Percentiles rank a stretch among this genome's conserved stretches.
Conservation (phyloP, 2,797 vertebrate genomes). For the Galagoides demidoff region DNA sequence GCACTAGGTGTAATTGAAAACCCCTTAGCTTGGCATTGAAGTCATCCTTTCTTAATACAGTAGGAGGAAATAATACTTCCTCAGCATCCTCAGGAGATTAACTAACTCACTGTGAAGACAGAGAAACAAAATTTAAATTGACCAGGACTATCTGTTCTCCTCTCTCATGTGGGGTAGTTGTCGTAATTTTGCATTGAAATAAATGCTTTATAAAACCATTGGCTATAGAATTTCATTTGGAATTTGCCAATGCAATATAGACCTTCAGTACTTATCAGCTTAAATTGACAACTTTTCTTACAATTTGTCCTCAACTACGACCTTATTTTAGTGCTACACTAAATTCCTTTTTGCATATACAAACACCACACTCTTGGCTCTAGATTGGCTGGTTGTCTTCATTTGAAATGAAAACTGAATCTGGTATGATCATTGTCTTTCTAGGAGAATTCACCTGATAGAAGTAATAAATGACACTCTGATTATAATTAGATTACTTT, state of each 20-base stretch:
- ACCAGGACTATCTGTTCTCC: background rate
- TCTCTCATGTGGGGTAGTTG: background rate
- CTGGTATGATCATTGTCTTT: constrained; percentile 49
- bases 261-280: background rate
- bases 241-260: background rate
- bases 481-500: constrained; percentile 37
- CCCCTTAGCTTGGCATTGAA: background rate
- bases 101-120: constrained; percentile 17
- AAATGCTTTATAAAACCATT: constrained; percentile 51
- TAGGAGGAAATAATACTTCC: constrained; percentile 18
- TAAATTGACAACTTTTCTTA: constrained; percentile 10
- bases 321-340: constrained; percentile 18
- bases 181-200: constrained; percentile 8
- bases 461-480: constrained; percentile 40
- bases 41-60: constrained; percentile 11
- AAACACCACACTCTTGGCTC: constrained; percentile 42
- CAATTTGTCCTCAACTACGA: background rate
- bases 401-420: constrained; percentile 51
- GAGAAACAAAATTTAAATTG: constrained; percentile 28
- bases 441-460: constrained; percentile 52
- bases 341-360: constrained; percentile 48
- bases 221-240: constrained; percentile 47
- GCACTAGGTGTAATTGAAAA: background rate
- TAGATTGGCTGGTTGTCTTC: constrained; percentile 2
- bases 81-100: constrained; percentile 45